These are phyloP conservation scores for Coryphaenoides rupestris DNA, from an alignment of 2,113 vertebrate genomes.

Conservation along the genomic window DNA sequence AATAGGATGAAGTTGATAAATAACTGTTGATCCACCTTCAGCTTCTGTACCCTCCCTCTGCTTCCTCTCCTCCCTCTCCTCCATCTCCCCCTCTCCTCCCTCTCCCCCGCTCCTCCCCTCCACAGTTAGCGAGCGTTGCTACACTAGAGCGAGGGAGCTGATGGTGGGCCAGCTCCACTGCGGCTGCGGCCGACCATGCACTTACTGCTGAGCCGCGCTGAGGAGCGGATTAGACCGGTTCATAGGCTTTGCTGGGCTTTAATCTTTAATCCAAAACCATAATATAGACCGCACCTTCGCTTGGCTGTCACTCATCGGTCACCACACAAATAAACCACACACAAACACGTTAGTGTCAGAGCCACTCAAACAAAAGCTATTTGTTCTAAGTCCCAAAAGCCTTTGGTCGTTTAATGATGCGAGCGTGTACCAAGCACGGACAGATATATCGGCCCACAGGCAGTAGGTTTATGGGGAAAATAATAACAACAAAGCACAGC, in stretches of 20 bases:
- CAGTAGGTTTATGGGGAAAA: background rate
- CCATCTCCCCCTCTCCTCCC: too few relatives aligned
- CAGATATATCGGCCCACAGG: conserved; percentile 15
- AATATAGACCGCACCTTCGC: conserved; percentile 40
- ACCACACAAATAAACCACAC: conserved; percentile 23
- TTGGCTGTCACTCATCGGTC: conserved; percentile 20
- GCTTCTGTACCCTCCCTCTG: background rate
- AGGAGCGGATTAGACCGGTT: conserved; percentile 49
- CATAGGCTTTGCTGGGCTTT: conserved; percentile 44
- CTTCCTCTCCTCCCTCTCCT: too few relatives aligned
- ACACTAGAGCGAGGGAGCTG: conserved; percentile 5
- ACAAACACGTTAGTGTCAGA: conserved; percentile 36
- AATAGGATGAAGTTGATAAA: conserved; percentile 5
- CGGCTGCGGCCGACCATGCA: background rate
- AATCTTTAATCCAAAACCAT: conserved; percentile 56
- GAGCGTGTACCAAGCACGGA: background rate
- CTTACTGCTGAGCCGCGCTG: conserved; percentile 28
- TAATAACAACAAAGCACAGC: background rate
- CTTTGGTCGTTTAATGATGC: background rate
- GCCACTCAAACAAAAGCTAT: conserved; percentile 45
- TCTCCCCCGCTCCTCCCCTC: too few relatives aligned
- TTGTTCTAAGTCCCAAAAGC: conserved; percentile 36
- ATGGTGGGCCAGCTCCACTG: conserved; percentile 24
- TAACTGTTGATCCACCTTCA: conserved; percentile 13
- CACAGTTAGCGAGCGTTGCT: too few relatives aligned